A percentile compares a stretch with the other conserved stretches of the same genome.
Conservation (phyloP, 1,140 invertebrate species). For the Ruditapes philippinarum region DNA sequence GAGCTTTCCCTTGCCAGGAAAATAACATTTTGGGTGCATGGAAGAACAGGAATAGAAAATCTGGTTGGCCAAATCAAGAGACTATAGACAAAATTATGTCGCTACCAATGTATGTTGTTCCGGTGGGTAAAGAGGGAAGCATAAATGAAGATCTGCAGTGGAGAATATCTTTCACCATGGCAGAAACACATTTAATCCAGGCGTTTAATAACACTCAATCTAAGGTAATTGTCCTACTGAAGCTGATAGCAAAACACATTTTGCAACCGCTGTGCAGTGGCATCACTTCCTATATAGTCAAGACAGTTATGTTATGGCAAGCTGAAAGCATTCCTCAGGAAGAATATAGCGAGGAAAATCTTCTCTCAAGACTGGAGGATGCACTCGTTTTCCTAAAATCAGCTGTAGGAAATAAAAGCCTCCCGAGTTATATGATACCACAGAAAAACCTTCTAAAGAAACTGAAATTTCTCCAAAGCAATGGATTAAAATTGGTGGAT, state of each 20-base stretch:
- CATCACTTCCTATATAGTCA: conserved; percentile 30
- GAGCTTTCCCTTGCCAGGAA: not conserved
- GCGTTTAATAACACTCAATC: conserved; percentile 14
- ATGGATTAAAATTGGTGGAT: too few species aligned
- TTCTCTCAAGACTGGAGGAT: not conserved
- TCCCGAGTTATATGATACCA: conserved; percentile 40
- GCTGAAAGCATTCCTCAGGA: conserved; percentile 12
- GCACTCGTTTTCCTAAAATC: not conserved
- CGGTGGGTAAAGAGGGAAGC: not conserved
- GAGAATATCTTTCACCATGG: conserved; percentile 29
- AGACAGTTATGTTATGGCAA: conserved; percentile 28
- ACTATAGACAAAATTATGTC: not conserved
- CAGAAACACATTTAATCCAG: not conserved
- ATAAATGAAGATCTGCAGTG: conserved; percentile 24
- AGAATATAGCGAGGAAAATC: not conserved
- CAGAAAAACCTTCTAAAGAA: too few species aligned
- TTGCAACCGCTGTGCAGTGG: too few species aligned
- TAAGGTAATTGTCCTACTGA: conserved; percentile 22
- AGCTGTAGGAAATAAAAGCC: not conserved
- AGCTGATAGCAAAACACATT: conserved; percentile 10
- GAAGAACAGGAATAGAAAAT: not conserved
- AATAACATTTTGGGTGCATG: not conserved
- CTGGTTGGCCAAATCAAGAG: not conserved
- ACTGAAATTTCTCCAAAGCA: too few species aligned
- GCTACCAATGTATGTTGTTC: not conserved